Evolutionary conservation across 2,113 vertebrate genomes (phyloP), one percentile per base, ranked within the genome.

Genomic region (Montifringilla adamsi): DNA sequence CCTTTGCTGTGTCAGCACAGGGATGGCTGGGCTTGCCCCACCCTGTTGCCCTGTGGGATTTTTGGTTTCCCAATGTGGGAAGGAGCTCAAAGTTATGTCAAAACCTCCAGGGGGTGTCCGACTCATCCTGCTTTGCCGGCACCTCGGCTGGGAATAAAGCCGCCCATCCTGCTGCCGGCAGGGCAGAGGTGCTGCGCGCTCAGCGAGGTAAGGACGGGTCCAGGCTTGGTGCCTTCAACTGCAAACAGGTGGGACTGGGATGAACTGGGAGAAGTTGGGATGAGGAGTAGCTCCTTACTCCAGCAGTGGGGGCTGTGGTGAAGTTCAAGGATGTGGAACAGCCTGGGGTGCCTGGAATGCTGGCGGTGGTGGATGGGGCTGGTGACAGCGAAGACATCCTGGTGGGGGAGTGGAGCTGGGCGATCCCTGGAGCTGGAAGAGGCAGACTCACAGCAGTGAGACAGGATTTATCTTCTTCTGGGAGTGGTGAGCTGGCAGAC

Each of bases 101-200:
- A 93, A 94, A 90, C 60, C 93, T 93, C 92, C 89, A 56, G 30
- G 93, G 94, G 94, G 55, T 88, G 89, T 92, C 93, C 86, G 64
- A 92, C 94, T 97, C 96, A 97, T 96, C 96, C 95, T 92, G 96
- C 91, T 96, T 74, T 90, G 86, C 94, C 12, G 39, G 94, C 90
- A 78, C 22, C 22, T 91, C 77, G 7, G 0, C 37, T 4, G 60
- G 85, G 63, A 95, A 97, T 97, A 97, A 97, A 97, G 37, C 89
- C 8, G 1, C 73, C 72, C 24, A 0, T 73, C 92, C 94, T 63
- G 94, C 63, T 37, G 46, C 92, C 0, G 19, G 55, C 13, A 90
- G 33, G 10, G 50, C 88, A 95, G 92, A 97, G 56, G 68, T 6
- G 68, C 73, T 20, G 43, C 9, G 0, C 15, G 0, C 22, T 59